These are phyloP conservation scores for Gobio occitaniae DNA, from an alignment of 2,797 vertebrate genomes.

Conservation along the genomic window DNA sequence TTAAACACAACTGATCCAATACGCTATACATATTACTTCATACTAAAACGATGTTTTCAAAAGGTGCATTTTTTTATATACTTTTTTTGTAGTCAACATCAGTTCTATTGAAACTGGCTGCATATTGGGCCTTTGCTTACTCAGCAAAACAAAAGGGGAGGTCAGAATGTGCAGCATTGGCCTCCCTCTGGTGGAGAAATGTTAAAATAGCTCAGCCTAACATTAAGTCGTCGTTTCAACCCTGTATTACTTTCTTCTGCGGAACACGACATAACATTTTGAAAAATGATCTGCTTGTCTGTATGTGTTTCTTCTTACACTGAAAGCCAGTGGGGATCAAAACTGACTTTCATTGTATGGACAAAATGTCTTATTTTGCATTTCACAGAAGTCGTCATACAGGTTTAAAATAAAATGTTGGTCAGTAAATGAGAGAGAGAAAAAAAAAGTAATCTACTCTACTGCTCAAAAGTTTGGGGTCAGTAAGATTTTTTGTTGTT, in stretches of 20 bases:
- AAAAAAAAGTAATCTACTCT: neutral
- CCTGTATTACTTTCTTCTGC: too few species aligned
- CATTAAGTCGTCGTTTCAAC: neutral
- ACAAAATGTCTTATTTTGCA: neutral
- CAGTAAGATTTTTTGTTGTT: neutral
- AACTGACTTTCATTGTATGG: neutral
- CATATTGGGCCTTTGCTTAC: neutral
- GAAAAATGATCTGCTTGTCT: neutral
- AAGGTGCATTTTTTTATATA: neutral
- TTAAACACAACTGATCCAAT: neutral
- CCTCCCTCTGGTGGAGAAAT: conserved; percentile 41
- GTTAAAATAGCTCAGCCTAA: neutral
- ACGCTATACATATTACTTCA: neutral
- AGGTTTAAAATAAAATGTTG: neutral
- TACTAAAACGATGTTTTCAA: neutral
- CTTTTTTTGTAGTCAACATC: neutral
- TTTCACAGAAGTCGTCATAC: neutral
- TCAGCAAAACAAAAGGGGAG: neutral
- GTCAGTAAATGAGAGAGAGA: neutral
- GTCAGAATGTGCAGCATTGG: conserved; percentile 3
- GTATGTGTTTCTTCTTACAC: neutral
- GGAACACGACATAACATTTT: neutral
- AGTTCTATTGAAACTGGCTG: neutral
- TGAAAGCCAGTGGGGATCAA: neutral
- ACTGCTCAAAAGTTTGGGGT: neutral